Evolutionary conservation across 2,888 invertebrate species (phyloP), one percentile per base, ranked within the genome.

Genomic region (Craniophora ligustri): DNA sequence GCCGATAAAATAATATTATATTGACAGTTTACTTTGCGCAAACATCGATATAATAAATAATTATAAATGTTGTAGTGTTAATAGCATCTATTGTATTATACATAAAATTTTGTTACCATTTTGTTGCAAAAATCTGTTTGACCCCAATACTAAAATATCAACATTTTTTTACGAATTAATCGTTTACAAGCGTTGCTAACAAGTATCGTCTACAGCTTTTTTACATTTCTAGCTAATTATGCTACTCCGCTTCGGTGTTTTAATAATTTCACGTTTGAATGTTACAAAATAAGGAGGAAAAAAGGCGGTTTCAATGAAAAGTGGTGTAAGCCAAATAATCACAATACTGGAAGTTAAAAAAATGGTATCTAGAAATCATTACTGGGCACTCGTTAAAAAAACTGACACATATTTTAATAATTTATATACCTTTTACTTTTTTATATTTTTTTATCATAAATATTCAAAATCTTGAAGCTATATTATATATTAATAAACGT

Each of bases 191-290:
- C 44, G 23, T 48, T 32, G 11, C 47, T 34, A 63, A 63, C 26
- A 26, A 26, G 23, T 34, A 21, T 23, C 38, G 15, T 47, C n/a
- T 28, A 34, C 28, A 21, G 34, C 5, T 31, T 44, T 21, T 45
- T 39, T 57, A 34, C 39, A 35, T 42, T 21, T 45, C 23, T 30
- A 32, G n/a, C 32, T 48, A 21, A 54, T 57, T 47, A 49, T 53
- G 46, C 38, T 35, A 45, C 15, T 49, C 19, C 13, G 31, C 28
- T 49, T 54, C 23, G 23, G 19, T 14, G 67, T 44, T 28, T 13
- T 60, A 47, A 32, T 13, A 63, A 64, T 72, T 74, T 74, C 67
- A 67, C 60, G 63, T 57, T 36, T 50, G 32, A 14, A 34, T n/a
- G 34, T 64, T 72, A 64, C 53, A 46, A 54, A 48, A 63, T 42